These are phyloP conservation scores for Agrypnia vestita DNA, from an alignment of 1,140 invertebrate genomes.

Conservation along the genomic window DNA sequence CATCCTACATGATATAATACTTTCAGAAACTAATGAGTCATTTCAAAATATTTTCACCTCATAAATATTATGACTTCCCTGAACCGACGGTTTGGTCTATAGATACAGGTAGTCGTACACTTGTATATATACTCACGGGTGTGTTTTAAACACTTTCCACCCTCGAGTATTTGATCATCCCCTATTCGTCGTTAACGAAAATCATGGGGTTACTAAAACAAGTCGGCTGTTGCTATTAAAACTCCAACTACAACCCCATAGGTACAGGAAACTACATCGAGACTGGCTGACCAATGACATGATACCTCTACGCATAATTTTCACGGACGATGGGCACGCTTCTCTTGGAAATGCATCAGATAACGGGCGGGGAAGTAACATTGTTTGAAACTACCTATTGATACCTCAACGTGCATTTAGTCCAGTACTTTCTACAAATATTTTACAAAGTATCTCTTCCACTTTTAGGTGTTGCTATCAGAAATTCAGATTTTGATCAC, in stretches of 20 bases:
- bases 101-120: not conserved
- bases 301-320: not conserved
- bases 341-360: too few species aligned
- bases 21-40: too few species aligned
- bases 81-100: not conserved
- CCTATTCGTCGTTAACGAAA: not conserved
- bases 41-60: too few species aligned
- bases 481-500: too few species aligned
- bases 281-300: conserved; percentile 5
- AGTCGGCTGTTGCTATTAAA: conserved; percentile 4
- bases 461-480: too few species aligned
- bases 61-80: not conserved
- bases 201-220: conserved; percentile 33
- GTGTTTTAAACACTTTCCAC: not conserved
- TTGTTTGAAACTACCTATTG: too few species aligned
- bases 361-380: too few species aligned
- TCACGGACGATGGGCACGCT: conserved; percentile 5
- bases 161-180: not conserved
- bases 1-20: too few species aligned
- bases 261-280: not conserved
- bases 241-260: not conserved
- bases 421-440: too few species aligned
- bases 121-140: not conserved
- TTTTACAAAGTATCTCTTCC: too few species aligned
- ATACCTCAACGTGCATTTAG: too few species aligned